These are phyloP conservation scores for Samia ricini DNA, from an alignment of 1,140 invertebrate species.

Conservation along the genomic window DNA sequence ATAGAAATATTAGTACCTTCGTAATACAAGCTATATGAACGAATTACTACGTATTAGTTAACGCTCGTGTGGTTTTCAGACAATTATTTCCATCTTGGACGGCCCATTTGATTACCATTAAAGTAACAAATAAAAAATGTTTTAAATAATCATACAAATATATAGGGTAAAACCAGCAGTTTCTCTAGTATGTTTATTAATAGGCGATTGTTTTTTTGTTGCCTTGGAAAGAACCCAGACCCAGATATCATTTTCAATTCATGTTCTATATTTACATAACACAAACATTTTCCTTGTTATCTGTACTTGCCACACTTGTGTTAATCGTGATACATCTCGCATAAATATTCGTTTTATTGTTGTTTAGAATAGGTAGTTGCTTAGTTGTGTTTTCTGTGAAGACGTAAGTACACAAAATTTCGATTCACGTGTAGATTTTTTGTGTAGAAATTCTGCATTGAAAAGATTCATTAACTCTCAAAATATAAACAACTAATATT, in stretches of 20 bases:
- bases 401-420: neutral
- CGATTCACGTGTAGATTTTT: neutral
- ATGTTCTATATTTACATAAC: neutral
- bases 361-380: neutral
- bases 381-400: neutral
- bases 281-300: constrained; percentile 9
- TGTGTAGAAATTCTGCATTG: neutral
- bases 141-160: too few relatives aligned
- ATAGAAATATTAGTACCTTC: too few relatives aligned
- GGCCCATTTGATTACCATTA: too few relatives aligned
- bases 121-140: too few relatives aligned
- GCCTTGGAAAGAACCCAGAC: neutral
- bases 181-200: neutral
- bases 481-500: too few relatives aligned
- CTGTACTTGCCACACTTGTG: constrained; percentile 4
- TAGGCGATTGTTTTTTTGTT: neutral
- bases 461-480: too few relatives aligned
- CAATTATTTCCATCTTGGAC: too few relatives aligned
- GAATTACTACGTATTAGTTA: too few relatives aligned
- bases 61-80: too few relatives aligned
- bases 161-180: too few relatives aligned
- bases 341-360: neutral
- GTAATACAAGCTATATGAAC: too few relatives aligned
- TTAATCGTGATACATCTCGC: constrained; percentile 1
- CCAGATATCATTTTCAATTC: neutral